Evolutionary conservation across 2,888 invertebrate species (phyloP).

Genomic region (Drosophila multiciliata): DNA sequence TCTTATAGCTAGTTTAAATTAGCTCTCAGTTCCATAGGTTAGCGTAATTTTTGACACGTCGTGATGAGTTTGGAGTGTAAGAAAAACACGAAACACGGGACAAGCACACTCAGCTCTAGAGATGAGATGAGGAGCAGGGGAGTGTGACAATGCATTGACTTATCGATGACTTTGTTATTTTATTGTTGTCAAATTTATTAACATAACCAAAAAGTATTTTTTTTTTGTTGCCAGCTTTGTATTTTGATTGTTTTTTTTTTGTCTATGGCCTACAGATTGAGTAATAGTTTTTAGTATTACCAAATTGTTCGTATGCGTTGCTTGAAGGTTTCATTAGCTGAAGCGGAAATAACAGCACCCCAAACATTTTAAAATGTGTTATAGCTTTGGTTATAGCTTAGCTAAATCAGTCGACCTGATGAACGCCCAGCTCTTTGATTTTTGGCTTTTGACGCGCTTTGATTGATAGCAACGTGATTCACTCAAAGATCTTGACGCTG

Average conservation of each 20-base stretch:
- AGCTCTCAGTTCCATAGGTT: not conserved
- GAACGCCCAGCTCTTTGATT: slow-evolving; percentile 30
- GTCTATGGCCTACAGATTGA: slow-evolving; percentile 37
- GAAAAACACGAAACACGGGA: not conserved
- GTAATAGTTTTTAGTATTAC: slow-evolving; percentile 51
- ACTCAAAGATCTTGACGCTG: slow-evolving; percentile 34
- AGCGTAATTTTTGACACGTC: not conserved
- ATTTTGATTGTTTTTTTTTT: slow-evolving; percentile 20
- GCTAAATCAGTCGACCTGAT: slow-evolving; percentile 26
- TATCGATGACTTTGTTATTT: slow-evolving; percentile 47
- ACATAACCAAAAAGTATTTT: slow-evolving; percentile 47
- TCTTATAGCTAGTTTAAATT: not conserved
- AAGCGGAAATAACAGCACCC: slow-evolving; percentile 38
- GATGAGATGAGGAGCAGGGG: not conserved
- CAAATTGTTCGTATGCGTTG: slow-evolving; percentile 43
- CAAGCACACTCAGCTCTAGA: slow-evolving; percentile 7
- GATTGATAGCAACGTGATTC: slow-evolving; percentile 65
- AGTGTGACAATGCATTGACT: slow-evolving; percentile 48
- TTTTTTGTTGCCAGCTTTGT: not conserved
- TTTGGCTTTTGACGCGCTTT: slow-evolving; percentile 58
- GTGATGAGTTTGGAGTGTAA: slow-evolving; percentile 1
- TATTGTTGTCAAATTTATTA: slow-evolving; percentile 48
- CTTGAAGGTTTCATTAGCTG: slow-evolving; percentile 40
- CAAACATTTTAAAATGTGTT: not conserved
- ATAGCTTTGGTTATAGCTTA: too few species aligned